These are phyloP conservation scores for Lysiphlebus fabarum DNA, from an alignment of 1,140 invertebrate species.

Conservation along the genomic window DNA sequence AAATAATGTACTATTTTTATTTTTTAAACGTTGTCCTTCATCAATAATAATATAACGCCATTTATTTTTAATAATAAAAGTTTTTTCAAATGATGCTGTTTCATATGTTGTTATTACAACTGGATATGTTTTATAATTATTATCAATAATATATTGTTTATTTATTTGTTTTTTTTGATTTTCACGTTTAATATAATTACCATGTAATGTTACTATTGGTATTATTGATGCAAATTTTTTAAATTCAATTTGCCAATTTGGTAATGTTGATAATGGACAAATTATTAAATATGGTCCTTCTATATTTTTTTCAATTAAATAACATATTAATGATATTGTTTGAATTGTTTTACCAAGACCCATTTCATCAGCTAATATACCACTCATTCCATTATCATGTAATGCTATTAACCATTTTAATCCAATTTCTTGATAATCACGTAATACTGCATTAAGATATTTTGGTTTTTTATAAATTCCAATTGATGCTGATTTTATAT, in stretches of 20 bases:
- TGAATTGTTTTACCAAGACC: conserved; percentile 75
- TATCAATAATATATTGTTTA: conserved; percentile 36
- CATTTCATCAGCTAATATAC: conserved; percentile 82
- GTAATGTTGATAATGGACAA: conserved; percentile 67
- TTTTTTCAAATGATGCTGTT: conserved; percentile 54
- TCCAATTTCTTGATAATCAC: conserved; percentile 64
- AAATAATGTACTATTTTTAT: conserved; percentile 58
- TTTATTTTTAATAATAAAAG: conserved; percentile 45
- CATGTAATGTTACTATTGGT: conserved; percentile 61
- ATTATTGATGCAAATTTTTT: conserved; percentile 64
- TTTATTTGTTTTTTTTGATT: conserved; percentile 41
- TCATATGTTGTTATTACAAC: conserved; percentile 65
- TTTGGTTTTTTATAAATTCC: conserved; percentile 43
- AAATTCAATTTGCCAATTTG: conserved; percentile 72
- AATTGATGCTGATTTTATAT: neutral
- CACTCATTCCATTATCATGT: conserved; percentile 69
- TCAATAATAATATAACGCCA: conserved; percentile 71
- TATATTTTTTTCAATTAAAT: conserved; percentile 57
- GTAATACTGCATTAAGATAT: conserved; percentile 54
- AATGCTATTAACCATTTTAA: conserved; percentile 63
- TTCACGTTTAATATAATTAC: conserved; percentile 43
- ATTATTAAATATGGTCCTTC: conserved; percentile 64
- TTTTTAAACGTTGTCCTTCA: conserved; percentile 73
- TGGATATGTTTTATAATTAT: conserved; percentile 43
- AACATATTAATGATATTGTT: conserved; percentile 61